phyloP scores from a whole-genome alignment of 2,888 invertebrate species.

The Baccha elongata region DNA sequence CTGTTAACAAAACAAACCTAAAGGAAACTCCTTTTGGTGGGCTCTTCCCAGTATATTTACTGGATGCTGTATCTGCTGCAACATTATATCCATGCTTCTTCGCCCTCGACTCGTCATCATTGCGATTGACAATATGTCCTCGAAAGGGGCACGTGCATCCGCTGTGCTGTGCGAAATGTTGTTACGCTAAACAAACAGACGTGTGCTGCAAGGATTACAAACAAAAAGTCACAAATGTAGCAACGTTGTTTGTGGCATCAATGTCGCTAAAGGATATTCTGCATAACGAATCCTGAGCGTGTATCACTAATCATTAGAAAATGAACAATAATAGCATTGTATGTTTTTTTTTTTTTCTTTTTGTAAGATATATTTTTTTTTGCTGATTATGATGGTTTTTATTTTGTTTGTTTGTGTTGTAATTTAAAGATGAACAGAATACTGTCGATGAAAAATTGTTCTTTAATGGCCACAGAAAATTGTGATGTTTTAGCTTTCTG shows the following conservation, averaged over 20 bases:
- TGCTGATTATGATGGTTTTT: conserved; percentile 15
- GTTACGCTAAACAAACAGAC: conserved; percentile 75
- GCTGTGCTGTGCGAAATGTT: conserved; percentile 72
- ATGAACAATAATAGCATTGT: conserved; percentile 58
- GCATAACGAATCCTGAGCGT: conserved; percentile 68
- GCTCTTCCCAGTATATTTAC: conserved; percentile 4
- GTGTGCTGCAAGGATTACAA: conserved; percentile 72
- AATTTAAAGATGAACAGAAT: conserved; percentile 10
- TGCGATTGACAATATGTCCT: conserved; percentile 70
- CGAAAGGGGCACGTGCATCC: conserved; percentile 75
- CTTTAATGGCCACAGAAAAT: neutral
- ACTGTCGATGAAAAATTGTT: conserved; percentile 25
- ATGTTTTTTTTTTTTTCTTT: conserved; percentile 32
- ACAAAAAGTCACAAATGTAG: conserved; percentile 71
- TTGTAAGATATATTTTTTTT: too few relatives aligned
- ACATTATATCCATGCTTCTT: conserved; percentile 25
- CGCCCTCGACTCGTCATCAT: conserved; percentile 51
- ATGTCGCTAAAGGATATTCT: conserved; percentile 67
- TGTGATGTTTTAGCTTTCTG: too few relatives aligned
- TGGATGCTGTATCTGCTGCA: conserved; percentile 11
- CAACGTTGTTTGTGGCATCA: conserved; percentile 59
- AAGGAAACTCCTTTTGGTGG: conserved; percentile 66
- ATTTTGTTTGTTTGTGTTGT: conserved; percentile 28
- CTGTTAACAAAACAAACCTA: conserved; percentile 61
- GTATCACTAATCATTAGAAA: conserved; percentile 72